These are phyloP conservation scores for Platerodrilus igneus DNA, from an alignment of 2,888 invertebrate species.

Conservation along the genomic window DNA sequence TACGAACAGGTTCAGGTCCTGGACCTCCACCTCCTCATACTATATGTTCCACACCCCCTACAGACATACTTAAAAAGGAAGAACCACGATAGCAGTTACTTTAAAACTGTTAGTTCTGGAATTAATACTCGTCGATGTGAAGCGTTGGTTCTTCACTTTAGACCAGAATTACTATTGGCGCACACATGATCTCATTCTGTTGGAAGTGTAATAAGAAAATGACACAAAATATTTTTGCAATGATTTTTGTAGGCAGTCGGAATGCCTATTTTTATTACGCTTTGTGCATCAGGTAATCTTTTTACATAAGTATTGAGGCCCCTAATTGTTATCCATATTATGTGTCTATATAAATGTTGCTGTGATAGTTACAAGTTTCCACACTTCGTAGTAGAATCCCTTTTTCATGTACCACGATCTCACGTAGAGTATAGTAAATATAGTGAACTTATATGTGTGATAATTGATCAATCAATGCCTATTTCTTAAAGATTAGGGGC, in stretches of 20 bases:
- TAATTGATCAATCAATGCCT: slow-evolving; percentile 9
- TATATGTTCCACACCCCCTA: slow-evolving; percentile 57
- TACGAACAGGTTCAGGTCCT: slow-evolving; percentile 52
- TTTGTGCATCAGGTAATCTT: slow-evolving; percentile 28
- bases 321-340: slow-evolving; percentile 7
- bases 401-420: background rate
- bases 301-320: slow-evolving; percentile 11
- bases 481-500: slow-evolving; percentile 14
- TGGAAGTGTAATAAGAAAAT: slow-evolving; percentile 23
- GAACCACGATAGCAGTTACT: slow-evolving; percentile 54
- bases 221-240: slow-evolving; percentile 42
- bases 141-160: slow-evolving; percentile 14
- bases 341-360: slow-evolving; percentile 9
- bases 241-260: slow-evolving; percentile 37
- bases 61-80: slow-evolving; percentile 56
- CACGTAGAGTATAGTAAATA: slow-evolving; percentile 1
- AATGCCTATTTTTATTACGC: slow-evolving; percentile 30
- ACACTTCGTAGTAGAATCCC: too few species aligned
- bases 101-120: slow-evolving; percentile 14
- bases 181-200: slow-evolving; percentile 24
- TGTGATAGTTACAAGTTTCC: slow-evolving; percentile 17
- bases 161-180: slow-evolving; percentile 18
- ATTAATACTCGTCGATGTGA: slow-evolving; percentile 14
- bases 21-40: slow-evolving; percentile 49
- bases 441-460: slow-evolving; percentile 8